Evolutionary conservation across 2,888 invertebrate species (phyloP), one percentile per base, ranked within the genome.

Genomic region (Nomada ferruginata): DNA sequence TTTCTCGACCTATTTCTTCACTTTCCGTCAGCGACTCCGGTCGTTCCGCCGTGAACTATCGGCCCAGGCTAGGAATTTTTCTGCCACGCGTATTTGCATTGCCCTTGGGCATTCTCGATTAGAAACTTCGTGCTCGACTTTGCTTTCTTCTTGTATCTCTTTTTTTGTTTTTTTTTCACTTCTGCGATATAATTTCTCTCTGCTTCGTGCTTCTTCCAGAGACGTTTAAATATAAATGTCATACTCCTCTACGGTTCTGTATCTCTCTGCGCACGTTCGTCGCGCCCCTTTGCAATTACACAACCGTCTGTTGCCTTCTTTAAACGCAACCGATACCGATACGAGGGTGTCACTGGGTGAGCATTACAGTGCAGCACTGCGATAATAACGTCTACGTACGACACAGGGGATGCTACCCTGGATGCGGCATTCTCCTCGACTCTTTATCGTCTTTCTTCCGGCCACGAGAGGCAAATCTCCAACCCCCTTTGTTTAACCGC

Each of bases 321-420:
- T 42, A 52, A 5, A 23, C 18, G 59, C 36, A 18, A 57, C 42
- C 44, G 29, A 52, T 55, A 44, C 36, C 53, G 64, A 74, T 36
- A 57, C 53, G 64, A 15, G 79, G 82, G 36, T 36, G 36, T 76
- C 79, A 78, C 63, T 63, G 55, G 75, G 66, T 68, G 77, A 74
- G 47, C 47, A 11, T 47, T 55, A 71, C 42, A 18, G 15, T 23
- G 4, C 13, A 23, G 18, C 18, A 72, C 76, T 64, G 83, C 44
- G 77, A 72, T 85, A 84, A 84, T 73, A 84, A 85, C 73, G 74
- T 76, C 74, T 69, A 72, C 44, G 26, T 70, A 75, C 57, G 71
- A 52, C 73, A 69, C 52, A 57, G 44, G 80, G 75, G 70, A 82
- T 82, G 70, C 61, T 79, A 47, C 64, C 42, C 44, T n/a, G 60